phyloP scores from a whole-genome alignment of 2,113 vertebrate genomes.

The Apus apus region DNA sequence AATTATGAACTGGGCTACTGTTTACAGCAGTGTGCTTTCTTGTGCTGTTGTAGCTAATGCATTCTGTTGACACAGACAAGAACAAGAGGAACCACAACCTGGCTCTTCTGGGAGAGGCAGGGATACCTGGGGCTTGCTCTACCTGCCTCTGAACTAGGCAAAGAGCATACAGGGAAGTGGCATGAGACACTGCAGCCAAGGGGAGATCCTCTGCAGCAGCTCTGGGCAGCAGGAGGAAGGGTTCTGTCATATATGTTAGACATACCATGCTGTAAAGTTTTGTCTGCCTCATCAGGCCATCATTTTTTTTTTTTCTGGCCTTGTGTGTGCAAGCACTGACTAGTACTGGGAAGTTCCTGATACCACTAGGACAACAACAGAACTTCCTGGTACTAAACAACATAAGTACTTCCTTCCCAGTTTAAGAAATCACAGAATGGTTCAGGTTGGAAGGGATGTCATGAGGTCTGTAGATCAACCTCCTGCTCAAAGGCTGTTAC shows the following conservation, averaged over 20 bases:
- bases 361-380: not conserved
- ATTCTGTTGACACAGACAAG: not conserved
- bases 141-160: not conserved
- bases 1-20: not conserved
- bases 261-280: not conserved
- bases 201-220: fast-evolving
- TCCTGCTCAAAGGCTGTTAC: not conserved
- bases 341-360: not conserved
- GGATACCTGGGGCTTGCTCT: fast-evolving
- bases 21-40: not conserved
- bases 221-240: not conserved
- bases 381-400: not conserved
- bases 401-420: not conserved
- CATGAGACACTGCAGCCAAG: not conserved
- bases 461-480: not conserved
- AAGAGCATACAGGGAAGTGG: fast-evolving
- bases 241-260: fast-evolving
- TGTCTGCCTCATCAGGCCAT: not conserved
- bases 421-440: not conserved
- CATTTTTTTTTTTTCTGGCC: not conserved
- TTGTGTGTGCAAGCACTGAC: not conserved
- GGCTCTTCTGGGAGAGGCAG: not conserved
- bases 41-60: not conserved
- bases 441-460: not conserved
- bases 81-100: not conserved